These are phyloP conservation scores for Smutsia temminckii DNA, from an alignment of 2,797 vertebrate species.

Conservation along the genomic window DNA sequence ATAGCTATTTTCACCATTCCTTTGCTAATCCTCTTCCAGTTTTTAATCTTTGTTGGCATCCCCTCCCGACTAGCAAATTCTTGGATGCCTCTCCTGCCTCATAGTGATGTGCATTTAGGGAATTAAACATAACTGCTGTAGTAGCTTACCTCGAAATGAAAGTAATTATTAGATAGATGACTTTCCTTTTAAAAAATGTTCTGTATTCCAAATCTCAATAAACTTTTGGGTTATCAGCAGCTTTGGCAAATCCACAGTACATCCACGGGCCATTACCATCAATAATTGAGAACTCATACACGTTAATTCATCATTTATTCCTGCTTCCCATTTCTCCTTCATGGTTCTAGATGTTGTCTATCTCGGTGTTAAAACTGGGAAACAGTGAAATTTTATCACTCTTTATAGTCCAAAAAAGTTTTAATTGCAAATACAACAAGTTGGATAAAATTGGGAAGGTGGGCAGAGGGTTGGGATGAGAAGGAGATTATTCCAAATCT, in stretches of 20 bases:
- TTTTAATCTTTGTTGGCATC: conserved; percentile 70
- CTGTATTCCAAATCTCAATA: conserved; percentile 71
- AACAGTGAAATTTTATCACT: not conserved
- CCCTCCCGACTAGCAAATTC: conserved; percentile 50
- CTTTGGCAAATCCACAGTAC: conserved; percentile 71
- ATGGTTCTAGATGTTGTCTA: conserved; percentile 39
- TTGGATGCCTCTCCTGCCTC: conserved; percentile 74
- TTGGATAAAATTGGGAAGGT: not conserved
- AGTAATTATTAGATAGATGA: conserved; percentile 76
- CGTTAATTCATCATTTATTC: conserved; percentile 71
- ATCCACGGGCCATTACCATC: conserved; percentile 73
- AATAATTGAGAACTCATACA: conserved; percentile 64
- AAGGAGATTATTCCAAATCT: not conserved
- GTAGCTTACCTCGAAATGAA: conserved; percentile 73
- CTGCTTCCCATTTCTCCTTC: conserved; percentile 1
- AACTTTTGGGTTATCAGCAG: conserved; percentile 63
- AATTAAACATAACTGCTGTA: conserved; percentile 74
- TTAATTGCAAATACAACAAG: not conserved
- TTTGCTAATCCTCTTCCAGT: conserved; percentile 28
- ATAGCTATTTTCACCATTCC: not conserved
- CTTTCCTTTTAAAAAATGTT: conserved; percentile 71
- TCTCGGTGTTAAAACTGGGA: not conserved
- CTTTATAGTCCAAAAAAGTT: not conserved
- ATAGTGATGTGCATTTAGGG: conserved; percentile 63
- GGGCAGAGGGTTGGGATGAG: not conserved